Base-by-base conservation (phyloP, 2,113 vertebrate genomes). In the Prochilodus magdalenae region DNA sequence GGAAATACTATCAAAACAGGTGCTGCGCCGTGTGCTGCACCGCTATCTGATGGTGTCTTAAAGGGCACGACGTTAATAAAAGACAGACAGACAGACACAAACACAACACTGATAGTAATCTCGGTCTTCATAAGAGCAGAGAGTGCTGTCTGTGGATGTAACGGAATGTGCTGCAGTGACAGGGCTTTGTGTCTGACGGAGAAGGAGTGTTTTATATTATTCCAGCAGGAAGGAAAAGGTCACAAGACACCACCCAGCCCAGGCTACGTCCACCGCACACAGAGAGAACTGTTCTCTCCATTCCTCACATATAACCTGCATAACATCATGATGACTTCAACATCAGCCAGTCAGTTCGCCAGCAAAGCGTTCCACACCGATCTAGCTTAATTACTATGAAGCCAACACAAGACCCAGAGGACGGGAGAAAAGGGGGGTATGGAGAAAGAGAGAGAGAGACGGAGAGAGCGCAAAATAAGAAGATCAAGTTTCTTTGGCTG, bases 391-490 rank as follows among this genome's bases (percentile, higher is more conserved):
- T 65, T 20, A 65, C 44, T 15, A 5, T 78, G 81, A 79, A 18
- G 80, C 86, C 83, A 90, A 91, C 89, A 91, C 14, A 83, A 84
- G 59, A 85, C 85, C 30, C 84, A 60, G 10, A n/a, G 53, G 94
- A 93, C 87, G 94, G 92, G 74, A 95, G 94, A 89, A 94, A 83
- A 93, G 91, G 86, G 88, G 88, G 88, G 10, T 40, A 53, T 24
- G 95, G 87, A 95, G 93, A 90, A 92, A 95, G 84, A 93, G 26
- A 22, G 11, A 69, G 44, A 65, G 29, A 53, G 13, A 53, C 5
- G 7, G 72, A 27, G 16, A 29, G 47, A 30, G 16, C 33, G 6
- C 33, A 55, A 55, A 20, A 20, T 18, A 55, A 55, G 20, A 55
- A 13, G 20, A 51, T 5, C 14, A 49, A 49, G 13, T 13, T 49